These are phyloP conservation scores for Dendropsophus ebraccatus DNA, from an alignment of 2,113 vertebrate species.

Conservation along the genomic window DNA sequence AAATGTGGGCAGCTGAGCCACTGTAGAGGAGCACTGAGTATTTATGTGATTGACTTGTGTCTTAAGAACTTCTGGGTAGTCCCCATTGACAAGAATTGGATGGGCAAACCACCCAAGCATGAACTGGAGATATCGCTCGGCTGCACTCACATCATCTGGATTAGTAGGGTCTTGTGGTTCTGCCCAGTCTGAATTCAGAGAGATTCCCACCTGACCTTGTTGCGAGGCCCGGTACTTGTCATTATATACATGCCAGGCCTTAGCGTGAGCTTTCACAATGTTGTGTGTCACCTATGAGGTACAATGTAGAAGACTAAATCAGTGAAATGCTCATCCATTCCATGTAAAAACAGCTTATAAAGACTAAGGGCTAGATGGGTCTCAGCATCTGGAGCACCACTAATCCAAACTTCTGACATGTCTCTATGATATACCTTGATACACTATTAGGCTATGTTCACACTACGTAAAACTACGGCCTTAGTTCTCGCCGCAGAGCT, in stretches of 20 bases:
- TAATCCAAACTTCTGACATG: too few species aligned
- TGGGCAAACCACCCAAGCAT: slow-evolving; percentile 97
- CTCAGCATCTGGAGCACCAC: too few species aligned
- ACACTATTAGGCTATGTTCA: too few species aligned
- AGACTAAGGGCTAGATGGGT: too few species aligned
- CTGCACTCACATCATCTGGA: slow-evolving; percentile 77
- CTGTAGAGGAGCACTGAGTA: slow-evolving; percentile 68
- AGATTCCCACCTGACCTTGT: slow-evolving; percentile 86
- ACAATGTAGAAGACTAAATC: not conserved
- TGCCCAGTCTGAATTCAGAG: slow-evolving; percentile 91
- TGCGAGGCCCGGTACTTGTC: slow-evolving; percentile 78
- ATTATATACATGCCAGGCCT: slow-evolving; percentile 88
- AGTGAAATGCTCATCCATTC: not conserved
- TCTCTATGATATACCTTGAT: too few species aligned
- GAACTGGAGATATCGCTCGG: slow-evolving; percentile 88
- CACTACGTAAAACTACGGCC: too few species aligned
- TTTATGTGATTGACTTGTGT: slow-evolving; percentile 76
- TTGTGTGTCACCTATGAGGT: slow-evolving; percentile 83
- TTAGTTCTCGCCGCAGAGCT: too few species aligned
- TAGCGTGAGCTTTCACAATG: slow-evolving; percentile 90
- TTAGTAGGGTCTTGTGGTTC: slow-evolving; percentile 74
- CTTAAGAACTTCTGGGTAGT: slow-evolving; percentile 85
- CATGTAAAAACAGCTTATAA: not conserved
- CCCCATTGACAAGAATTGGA: slow-evolving; percentile 89
- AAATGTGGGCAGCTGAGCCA: slow-evolving; percentile 82